Conservation (phyloP, 2,888 invertebrate genomes). For the Microctonus hyperodae region DNA sequence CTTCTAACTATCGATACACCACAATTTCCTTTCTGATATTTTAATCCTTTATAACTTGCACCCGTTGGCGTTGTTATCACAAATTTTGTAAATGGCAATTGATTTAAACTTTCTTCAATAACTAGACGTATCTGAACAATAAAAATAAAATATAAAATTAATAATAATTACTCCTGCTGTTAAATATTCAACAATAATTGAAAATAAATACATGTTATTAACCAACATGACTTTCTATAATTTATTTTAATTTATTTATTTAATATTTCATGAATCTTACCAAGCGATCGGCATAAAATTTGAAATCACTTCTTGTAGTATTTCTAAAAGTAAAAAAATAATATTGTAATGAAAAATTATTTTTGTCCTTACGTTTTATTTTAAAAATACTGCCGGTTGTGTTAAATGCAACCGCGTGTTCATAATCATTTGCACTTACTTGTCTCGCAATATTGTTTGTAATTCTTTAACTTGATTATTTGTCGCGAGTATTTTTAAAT, state of each 20-base stretch:
- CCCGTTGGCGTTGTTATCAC: constrained; percentile 94
- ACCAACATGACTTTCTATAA: not conserved
- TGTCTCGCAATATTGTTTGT: constrained; percentile 86
- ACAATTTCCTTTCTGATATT: constrained; percentile 97
- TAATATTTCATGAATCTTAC: constrained; percentile 61
- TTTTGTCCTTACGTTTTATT: not conserved
- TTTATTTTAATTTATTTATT: constrained; percentile 17
- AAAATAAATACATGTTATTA: not conserved
- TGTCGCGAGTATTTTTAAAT: constrained; percentile 74
- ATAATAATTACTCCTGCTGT: not conserved
- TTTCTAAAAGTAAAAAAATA: constrained; percentile 70
- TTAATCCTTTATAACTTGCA: constrained; percentile 88
- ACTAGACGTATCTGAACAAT: constrained; percentile 82
- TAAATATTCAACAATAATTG: constrained; percentile 1
- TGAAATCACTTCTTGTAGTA: constrained; percentile 93
- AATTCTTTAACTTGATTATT: constrained; percentile 85
- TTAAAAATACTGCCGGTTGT: constrained; percentile 7
- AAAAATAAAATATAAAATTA: not conserved
- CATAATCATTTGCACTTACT: constrained; percentile 66
- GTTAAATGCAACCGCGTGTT: constrained; percentile 13
- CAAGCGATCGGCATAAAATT: constrained; percentile 97
- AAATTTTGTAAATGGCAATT: constrained; percentile 91
- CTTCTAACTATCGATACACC: constrained; percentile 96
- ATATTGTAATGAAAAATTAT: not conserved
- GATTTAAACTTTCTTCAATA: constrained; percentile 97